Evolutionary conservation across 2,888 invertebrate species (phyloP).

Genomic region (Tetropium fuscum): DNA sequence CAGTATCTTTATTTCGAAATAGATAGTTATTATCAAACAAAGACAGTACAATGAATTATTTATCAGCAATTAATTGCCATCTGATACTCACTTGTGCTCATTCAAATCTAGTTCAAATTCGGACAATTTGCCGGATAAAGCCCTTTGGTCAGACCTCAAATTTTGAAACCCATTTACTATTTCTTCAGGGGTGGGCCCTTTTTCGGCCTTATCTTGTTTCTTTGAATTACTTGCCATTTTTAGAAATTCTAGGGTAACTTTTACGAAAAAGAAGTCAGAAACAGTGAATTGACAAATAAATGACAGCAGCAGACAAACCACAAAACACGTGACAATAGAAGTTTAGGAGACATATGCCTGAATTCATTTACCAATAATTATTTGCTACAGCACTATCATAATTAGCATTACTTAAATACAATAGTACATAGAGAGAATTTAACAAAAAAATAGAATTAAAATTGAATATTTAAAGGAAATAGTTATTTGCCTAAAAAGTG

Average conservation of each 20-base stretch:
- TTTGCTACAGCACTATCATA: too few relatives aligned
- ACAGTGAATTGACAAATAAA: slow-evolving; percentile 12
- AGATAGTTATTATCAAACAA: too few relatives aligned
- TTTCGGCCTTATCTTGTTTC: slow-evolving; percentile 61
- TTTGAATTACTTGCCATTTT: slow-evolving; percentile 64
- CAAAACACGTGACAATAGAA: too few relatives aligned
- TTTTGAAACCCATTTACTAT: slow-evolving; percentile 89
- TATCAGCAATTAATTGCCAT: slow-evolving; percentile 7
- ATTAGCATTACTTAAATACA: too few relatives aligned
- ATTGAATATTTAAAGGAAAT: too few relatives aligned
- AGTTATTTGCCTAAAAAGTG: too few relatives aligned
- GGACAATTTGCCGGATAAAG: slow-evolving; percentile 86
- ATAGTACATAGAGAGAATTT: too few relatives aligned
- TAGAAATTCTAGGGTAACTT: slow-evolving; percentile 22
- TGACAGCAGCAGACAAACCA: too few relatives aligned
- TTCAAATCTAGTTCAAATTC: slow-evolving; percentile 95
- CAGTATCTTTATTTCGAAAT: too few relatives aligned
- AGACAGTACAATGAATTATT: slow-evolving; percentile 6
- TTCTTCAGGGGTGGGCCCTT: slow-evolving; percentile 77
- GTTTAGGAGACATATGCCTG: too few relatives aligned
- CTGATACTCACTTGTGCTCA: slow-evolving; percentile 88
- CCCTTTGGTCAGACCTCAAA: slow-evolving; percentile 88
- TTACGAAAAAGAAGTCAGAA: slow-evolving; percentile 1
- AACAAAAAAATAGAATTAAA: too few relatives aligned
- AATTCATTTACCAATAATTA: too few relatives aligned